Conservation (phyloP, 2,888 invertebrate genomes). For the Rhabditoides inermis region DNA sequence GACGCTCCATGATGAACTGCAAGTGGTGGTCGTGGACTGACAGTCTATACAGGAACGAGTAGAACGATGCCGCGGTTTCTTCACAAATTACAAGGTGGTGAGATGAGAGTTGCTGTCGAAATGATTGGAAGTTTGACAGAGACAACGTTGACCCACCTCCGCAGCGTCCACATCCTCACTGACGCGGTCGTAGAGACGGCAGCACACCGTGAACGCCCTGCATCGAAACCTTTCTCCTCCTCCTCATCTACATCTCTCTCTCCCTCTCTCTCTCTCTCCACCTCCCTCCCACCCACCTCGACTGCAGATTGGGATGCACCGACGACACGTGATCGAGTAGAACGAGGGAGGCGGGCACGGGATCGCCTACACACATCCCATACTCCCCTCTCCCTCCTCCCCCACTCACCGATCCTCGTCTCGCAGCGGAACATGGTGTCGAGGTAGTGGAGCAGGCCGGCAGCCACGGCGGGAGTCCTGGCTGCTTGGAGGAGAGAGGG, state of each 20-base stretch:
- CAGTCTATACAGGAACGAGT: too few relatives aligned
- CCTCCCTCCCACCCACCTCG: too few relatives aligned
- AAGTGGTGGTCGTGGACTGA: too few relatives aligned
- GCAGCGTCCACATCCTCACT: conserved; percentile 21
- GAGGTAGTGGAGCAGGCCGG: conserved; percentile 18
- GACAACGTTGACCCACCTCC: conserved; percentile 14
- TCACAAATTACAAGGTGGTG: too few relatives aligned
- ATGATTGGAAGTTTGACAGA: too few relatives aligned
- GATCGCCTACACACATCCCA: conserved; percentile 17
- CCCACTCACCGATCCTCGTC: neutral
- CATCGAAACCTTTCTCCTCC: too few relatives aligned
- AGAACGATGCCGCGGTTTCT: too few relatives aligned
- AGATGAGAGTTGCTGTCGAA: too few relatives aligned
- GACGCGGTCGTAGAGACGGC: conserved; percentile 20
- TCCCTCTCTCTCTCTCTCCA: too few relatives aligned
- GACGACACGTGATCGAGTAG: conserved; percentile 28
- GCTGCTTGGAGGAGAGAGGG: conserved; percentile 9
- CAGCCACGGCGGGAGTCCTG: conserved; percentile 14
- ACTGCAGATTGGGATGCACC: conserved; percentile 18
- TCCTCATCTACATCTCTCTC: too few relatives aligned
- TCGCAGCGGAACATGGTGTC: conserved; percentile 3
- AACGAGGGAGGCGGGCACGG: conserved; percentile 15
- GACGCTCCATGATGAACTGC: conserved; percentile 31
- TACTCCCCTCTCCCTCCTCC: neutral
- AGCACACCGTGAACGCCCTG: conserved; percentile 25